These are phyloP conservation scores for Hololepta plana DNA, from an alignment of 2,888 invertebrate species.

Conservation along the genomic window DNA sequence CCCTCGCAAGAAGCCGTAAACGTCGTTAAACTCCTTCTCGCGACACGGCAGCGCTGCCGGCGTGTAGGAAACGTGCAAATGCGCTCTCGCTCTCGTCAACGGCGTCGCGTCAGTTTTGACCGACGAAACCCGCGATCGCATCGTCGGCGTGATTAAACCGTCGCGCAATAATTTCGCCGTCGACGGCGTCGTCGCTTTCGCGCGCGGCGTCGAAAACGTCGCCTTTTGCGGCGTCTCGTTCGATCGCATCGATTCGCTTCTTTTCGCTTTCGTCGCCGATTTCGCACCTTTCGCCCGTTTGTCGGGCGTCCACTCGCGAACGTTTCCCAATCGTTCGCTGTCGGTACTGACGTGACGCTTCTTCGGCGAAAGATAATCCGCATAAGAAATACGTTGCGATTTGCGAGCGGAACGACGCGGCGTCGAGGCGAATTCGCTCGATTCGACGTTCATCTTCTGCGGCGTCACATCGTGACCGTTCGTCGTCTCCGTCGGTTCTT, in stretches of 20 bases:
- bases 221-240: constrained; percentile 8
- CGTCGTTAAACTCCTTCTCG: constrained; percentile 59
- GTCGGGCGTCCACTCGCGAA: constrained; percentile 3
- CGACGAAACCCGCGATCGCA: constrained; percentile 24
- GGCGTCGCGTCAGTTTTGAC: constrained; percentile 22
- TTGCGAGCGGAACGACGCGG: constrained; percentile 4
- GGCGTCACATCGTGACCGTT: neutral
- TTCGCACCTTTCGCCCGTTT: constrained; percentile 6
- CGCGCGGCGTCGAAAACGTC: constrained; percentile 7
- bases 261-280: constrained; percentile 12
- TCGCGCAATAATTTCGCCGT: constrained; percentile 24
- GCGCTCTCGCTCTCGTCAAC: constrained; percentile 22
- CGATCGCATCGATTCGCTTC: constrained; percentile 16
- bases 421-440: too few relatives aligned
- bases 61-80: constrained; percentile 61
- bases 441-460: constrained; percentile 1
- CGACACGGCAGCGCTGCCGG: constrained; percentile 64
- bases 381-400: too few relatives aligned
- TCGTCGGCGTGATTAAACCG: constrained; percentile 29
- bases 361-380: constrained; percentile 7
- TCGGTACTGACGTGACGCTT: neutral
- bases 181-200: constrained; percentile 20
- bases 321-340: neutral
- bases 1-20: constrained; percentile 52
- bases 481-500: neutral